Percentiles rank a stretch among this genome's conserved stretches.
phyloP scores from a whole-genome alignment of 2,888 invertebrate genomes.

The Apodemia mormo region DNA sequence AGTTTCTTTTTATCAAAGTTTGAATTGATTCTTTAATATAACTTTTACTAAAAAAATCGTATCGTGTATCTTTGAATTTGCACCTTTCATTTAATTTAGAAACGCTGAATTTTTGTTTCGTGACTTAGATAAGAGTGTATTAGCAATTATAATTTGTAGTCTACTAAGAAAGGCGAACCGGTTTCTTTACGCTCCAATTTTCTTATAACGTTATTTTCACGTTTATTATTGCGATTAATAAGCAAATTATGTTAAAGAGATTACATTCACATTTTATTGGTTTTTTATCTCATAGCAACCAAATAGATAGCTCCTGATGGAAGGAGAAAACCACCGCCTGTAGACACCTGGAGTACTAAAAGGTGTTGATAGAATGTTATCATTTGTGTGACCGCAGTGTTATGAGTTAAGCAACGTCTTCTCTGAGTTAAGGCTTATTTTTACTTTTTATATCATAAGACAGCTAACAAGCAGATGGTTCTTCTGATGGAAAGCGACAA shows the following conservation, averaged over 20 bases:
- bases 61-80: not conserved
- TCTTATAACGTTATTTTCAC: constrained; percentile 4
- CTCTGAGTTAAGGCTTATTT: too few species aligned
- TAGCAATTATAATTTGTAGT: constrained; percentile 15
- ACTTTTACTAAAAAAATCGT: not conserved
- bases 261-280: not conserved
- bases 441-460: too few species aligned
- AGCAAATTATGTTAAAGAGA: not conserved
- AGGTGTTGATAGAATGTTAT: too few species aligned
- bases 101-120: constrained; percentile 12
- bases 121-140: constrained; percentile 29
- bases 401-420: too few species aligned
- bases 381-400: not conserved
- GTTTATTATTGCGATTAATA: constrained; percentile 5
- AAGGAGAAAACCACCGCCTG: not conserved
- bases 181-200: constrained; percentile 5
- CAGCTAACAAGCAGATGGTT: too few species aligned
- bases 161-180: constrained; percentile 6
- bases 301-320: not conserved
- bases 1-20: not conserved
- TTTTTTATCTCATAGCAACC: not conserved
- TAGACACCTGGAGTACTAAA: not conserved
- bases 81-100: not conserved
- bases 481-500: too few species aligned
- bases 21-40: not conserved